Evolutionary conservation across 2,113 vertebrate species (phyloP).

Genomic region (Anguilla japonica): DNA sequence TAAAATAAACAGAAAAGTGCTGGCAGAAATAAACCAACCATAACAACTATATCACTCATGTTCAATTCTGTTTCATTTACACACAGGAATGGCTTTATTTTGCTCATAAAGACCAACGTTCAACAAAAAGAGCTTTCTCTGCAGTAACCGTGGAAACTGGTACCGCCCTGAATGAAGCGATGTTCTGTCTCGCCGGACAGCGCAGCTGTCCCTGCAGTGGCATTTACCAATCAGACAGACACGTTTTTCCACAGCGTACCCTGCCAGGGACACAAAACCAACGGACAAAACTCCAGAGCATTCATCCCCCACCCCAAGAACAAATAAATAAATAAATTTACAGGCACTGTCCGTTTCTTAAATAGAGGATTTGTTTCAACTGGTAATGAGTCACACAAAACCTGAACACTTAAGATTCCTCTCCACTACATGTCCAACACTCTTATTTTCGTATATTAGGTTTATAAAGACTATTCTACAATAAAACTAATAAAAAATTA

Average conservation of each 20-base stretch:
- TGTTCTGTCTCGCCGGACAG: slow-evolving; percentile 28
- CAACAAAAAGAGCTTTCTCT: slow-evolving; percentile 30
- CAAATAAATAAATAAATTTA: neutral
- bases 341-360: neutral
- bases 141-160: slow-evolving; percentile 35
- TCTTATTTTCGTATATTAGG: too few relatives aligned
- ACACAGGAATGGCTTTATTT: neutral
- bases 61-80: neutral
- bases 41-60: neutral
- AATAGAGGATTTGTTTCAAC: neutral
- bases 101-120: neutral
- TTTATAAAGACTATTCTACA: too few relatives aligned
- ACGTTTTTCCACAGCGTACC: slow-evolving; percentile 24
- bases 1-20: slow-evolving; percentile 9
- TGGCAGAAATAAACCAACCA: slow-evolving; percentile 30
- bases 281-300: slow-evolving; percentile 19
- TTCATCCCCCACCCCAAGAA: neutral
- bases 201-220: slow-evolving; percentile 42
- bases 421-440: neutral
- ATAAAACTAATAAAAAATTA: too few relatives aligned
- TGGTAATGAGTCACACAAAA: neutral
- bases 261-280: slow-evolving; percentile 29
- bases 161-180: slow-evolving; percentile 41
- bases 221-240: slow-evolving; percentile 39
- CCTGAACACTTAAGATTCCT: neutral